phyloP scores from a whole-genome alignment of 1,140 invertebrate genomes.

The Calliphora vicina region DNA sequence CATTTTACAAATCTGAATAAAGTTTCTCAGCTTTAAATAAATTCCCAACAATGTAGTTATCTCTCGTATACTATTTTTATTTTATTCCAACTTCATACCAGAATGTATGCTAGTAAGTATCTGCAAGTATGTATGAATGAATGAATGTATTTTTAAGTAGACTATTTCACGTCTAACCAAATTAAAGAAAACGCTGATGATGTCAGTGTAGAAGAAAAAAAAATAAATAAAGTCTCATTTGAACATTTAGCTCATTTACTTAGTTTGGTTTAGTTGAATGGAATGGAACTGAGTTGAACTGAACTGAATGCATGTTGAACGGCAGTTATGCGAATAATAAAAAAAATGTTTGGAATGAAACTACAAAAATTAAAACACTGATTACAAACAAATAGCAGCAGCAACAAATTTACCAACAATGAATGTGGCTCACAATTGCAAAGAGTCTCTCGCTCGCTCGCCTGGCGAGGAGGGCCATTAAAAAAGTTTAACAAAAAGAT shows the following conservation, averaged over 20 bases:
- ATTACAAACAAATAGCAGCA: too few species aligned
- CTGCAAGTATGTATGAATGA: neutral
- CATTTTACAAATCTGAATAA: too few species aligned
- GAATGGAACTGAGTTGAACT: neutral
- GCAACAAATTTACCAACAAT: neutral
- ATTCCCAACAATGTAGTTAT: neutral
- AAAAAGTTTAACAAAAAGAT: neutral
- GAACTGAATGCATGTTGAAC: neutral
- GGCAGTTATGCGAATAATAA: too few species aligned
- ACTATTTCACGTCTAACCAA: neutral
- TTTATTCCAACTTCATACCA: neutral
- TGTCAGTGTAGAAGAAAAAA: neutral
- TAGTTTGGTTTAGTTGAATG: neutral
- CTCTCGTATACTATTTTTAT: too few species aligned
- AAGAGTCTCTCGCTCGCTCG: neutral
- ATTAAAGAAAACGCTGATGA: conserved; percentile 4
- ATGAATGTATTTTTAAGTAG: neutral
- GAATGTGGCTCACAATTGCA: neutral
- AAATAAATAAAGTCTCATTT: neutral
- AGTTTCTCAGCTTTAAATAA: neutral
- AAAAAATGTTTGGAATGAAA: too few species aligned
- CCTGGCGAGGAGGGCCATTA: too few species aligned
- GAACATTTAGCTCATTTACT: neutral
- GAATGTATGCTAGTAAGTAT: neutral
- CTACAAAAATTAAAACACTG: too few species aligned